Percentiles rank a stretch among this genome's conserved stretches.
Evolutionary conservation across 2,113 vertebrate species (phyloP).

Genomic region (Aldabrachelys gigantea): DNA sequence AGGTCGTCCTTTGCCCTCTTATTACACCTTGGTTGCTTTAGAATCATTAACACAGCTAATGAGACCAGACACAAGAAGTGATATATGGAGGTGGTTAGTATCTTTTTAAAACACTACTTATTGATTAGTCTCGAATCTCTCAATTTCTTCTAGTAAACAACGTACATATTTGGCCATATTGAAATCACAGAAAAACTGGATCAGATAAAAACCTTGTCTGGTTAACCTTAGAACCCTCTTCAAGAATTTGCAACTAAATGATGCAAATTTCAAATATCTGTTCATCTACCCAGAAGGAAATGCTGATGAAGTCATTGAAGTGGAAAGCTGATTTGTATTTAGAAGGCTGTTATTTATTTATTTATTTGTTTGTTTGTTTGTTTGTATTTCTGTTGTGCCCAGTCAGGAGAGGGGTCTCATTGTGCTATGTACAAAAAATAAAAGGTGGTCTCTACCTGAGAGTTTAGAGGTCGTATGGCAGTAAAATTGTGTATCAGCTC

Average conservation of each 20-base stretch:
- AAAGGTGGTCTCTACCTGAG: background rate
- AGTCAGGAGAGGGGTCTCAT: background rate
- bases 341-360: background rate
- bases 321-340: background rate
- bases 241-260: background rate
- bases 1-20: constrained; percentile 52
- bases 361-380: background rate
- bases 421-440: background rate
- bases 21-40: constrained; percentile 31
- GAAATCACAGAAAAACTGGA: background rate
- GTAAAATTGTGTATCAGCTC: background rate
- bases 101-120: constrained; percentile 29
- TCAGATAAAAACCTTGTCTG: background rate
- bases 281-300: background rate
- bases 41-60: constrained; percentile 43
- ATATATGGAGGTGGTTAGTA: constrained; percentile 14
- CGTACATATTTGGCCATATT: background rate
- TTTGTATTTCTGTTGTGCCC: background rate
- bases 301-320: background rate
- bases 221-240: background rate
- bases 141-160: constrained; percentile 10
- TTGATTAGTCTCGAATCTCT: constrained; percentile 22
- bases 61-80: constrained; percentile 35
- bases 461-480: background rate
- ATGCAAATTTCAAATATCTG: background rate